phyloP scores from a whole-genome alignment of 2,888 invertebrate species.

The Tachystola acroxantha region DNA sequence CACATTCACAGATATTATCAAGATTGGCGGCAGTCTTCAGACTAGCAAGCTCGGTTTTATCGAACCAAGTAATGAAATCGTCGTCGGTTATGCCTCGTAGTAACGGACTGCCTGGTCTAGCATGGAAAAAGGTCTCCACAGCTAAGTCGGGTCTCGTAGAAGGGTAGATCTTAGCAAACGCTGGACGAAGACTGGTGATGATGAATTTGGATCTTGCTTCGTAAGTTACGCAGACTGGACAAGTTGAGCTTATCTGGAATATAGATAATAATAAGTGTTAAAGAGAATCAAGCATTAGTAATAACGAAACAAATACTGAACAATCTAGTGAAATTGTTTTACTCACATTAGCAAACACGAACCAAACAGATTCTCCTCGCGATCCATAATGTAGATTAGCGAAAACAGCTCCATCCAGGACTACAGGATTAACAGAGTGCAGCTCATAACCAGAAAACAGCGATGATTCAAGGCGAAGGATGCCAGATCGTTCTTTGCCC shows the following conservation, averaged over 20 bases:
- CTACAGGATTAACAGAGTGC: slow-evolving; percentile 73
- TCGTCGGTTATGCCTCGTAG: slow-evolving; percentile 81
- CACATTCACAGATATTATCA: slow-evolving; percentile 75
- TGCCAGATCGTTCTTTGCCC: slow-evolving; percentile 78
- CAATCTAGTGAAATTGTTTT: too few relatives aligned
- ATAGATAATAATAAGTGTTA: neutral
- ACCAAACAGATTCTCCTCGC: slow-evolving; percentile 80
- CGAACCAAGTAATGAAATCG: slow-evolving; percentile 83
- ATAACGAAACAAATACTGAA: too few relatives aligned
- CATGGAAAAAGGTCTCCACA: slow-evolving; percentile 82
- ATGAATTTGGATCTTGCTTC: slow-evolving; percentile 78
- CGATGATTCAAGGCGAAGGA: slow-evolving; percentile 79
- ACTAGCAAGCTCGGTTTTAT: slow-evolving; percentile 73
- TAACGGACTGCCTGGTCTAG: slow-evolving; percentile 77
- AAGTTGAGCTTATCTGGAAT: slow-evolving; percentile 75
- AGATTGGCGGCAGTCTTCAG: slow-evolving; percentile 62
- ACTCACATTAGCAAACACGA: slow-evolving; percentile 81
- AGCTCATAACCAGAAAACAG: slow-evolving; percentile 82
- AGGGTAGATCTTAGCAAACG: slow-evolving; percentile 81
- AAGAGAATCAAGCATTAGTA: neutral
- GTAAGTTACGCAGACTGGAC: slow-evolving; percentile 81
- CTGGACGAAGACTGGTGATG: slow-evolving; percentile 80
- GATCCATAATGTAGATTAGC: slow-evolving; percentile 80
- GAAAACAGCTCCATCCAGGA: slow-evolving; percentile 74
- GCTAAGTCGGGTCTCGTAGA: slow-evolving; percentile 80